Conservation (phyloP, 2,797 vertebrate genomes). For the Sebastes kiyomatsui region DNA sequence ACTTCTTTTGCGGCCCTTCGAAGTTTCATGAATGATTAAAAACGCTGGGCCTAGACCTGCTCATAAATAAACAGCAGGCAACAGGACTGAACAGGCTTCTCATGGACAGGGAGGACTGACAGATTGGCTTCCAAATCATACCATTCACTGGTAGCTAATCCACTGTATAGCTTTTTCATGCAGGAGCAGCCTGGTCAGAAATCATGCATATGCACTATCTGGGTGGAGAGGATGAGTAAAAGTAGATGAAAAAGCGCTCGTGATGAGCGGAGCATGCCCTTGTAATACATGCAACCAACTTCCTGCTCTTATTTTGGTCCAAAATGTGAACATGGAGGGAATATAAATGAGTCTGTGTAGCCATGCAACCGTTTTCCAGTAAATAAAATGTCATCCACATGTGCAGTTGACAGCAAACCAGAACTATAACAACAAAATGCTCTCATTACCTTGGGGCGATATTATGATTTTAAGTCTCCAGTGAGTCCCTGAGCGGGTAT, state of each 20-base stretch:
- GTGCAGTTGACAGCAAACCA: slow-evolving; percentile 54
- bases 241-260: slow-evolving; percentile 31
- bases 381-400: slow-evolving; percentile 69
- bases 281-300: slow-evolving; percentile 42
- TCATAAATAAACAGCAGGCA: slow-evolving; percentile 86
- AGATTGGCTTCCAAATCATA: slow-evolving; percentile 77
- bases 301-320: slow-evolving; percentile 19
- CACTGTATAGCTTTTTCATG: slow-evolving; percentile 65
- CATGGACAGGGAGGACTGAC: slow-evolving; percentile 72
- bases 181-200: slow-evolving; percentile 53
- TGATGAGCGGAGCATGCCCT: slow-evolving; percentile 28
- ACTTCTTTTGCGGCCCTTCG: slow-evolving; percentile 72
- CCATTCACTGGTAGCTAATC: slow-evolving; percentile 74
- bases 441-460: slow-evolving; percentile 54
- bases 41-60: slow-evolving; percentile 73
- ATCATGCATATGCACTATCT: slow-evolving; percentile 55
- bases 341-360: slow-evolving; percentile 60
- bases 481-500: slow-evolving; percentile 51
- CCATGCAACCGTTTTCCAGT: slow-evolving; percentile 37
- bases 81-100: slow-evolving; percentile 72
- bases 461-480: slow-evolving; percentile 51
- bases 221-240: slow-evolving; percentile 36
- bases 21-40: slow-evolving; percentile 87
- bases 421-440: slow-evolving; percentile 35
- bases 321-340: slow-evolving; percentile 42